phyloP scores from a whole-genome alignment of 92 coral and sea anemone species.

The Muricea muricata region DNA sequence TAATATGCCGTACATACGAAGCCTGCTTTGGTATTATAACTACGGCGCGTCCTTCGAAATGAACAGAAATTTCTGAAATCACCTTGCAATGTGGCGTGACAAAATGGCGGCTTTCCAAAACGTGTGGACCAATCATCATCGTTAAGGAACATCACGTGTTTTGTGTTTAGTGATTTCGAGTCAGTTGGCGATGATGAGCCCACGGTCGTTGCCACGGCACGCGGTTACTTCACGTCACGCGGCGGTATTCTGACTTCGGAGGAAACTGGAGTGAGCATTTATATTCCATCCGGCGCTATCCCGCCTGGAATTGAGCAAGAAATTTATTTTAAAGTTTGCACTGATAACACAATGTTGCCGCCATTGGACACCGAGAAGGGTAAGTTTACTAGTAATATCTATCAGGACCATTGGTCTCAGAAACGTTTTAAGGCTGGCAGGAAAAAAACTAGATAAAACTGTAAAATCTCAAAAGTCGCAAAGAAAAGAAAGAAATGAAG shows the following conservation, averaged over 20 bases:
- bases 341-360: constrained; percentile 94
- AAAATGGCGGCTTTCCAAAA: constrained; percentile 18
- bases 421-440: no score
- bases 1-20: neutral
- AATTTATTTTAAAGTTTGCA: constrained; percentile 98
- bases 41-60: no score
- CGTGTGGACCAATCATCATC: neutral
- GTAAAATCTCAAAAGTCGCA: no score
- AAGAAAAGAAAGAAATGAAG: no score
- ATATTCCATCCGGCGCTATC: constrained; percentile 95
- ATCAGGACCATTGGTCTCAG: no score
- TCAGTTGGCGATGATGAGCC: constrained; percentile 87
- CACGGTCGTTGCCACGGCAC: constrained; percentile 98
- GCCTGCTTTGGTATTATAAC: no score
- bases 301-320: constrained; percentile 90
- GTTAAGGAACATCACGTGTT: constrained; percentile 20
- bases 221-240: constrained; percentile 89
- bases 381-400: no score
- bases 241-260: constrained; percentile 94
- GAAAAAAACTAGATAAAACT: no score
- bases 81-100: constrained; percentile 48
- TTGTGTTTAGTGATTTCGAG: constrained; percentile 87
- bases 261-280: constrained; percentile 97
- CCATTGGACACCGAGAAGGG: constrained; percentile 97
- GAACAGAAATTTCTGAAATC: neutral